phyloP scores from a whole-genome alignment of 1,140 invertebrate genomes.

The Papilio polytes region DNA sequence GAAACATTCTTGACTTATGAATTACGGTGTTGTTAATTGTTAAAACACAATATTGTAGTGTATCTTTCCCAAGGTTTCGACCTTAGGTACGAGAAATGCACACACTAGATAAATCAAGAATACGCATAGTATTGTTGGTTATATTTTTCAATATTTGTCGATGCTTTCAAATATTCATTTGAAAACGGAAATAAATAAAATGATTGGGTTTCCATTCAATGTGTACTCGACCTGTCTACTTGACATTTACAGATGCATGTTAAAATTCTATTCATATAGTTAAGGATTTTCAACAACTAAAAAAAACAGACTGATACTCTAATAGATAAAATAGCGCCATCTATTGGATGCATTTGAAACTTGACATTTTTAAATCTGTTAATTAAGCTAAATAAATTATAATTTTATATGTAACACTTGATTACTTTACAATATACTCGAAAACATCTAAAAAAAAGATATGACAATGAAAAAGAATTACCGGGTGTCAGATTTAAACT shows the following conservation, averaged over 20 bases:
- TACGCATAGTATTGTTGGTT: too few species aligned
- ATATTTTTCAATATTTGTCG: background rate
- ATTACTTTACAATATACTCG: too few species aligned
- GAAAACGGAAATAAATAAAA: background rate
- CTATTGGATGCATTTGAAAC: too few species aligned
- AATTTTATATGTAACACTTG: too few species aligned
- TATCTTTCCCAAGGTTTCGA: background rate
- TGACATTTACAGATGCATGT: background rate
- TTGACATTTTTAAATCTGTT: too few species aligned
- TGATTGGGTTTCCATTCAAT: background rate
- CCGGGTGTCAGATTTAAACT: too few species aligned
- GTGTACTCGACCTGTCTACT: background rate
- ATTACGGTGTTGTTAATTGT: background rate
- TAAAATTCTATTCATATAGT: background rate
- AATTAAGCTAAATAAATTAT: too few species aligned
- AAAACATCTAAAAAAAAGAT: background rate
- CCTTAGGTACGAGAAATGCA: background rate
- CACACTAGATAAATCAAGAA: background rate
- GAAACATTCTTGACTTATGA: background rate
- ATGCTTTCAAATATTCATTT: background rate
- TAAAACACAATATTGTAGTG: background rate
- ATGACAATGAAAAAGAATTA: background rate
- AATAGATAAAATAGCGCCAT: too few species aligned
- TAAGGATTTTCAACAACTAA: too few species aligned
- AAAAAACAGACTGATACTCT: too few species aligned